Conservation (phyloP, 2,888 invertebrate species). For the Anticlea derivata region DNA sequence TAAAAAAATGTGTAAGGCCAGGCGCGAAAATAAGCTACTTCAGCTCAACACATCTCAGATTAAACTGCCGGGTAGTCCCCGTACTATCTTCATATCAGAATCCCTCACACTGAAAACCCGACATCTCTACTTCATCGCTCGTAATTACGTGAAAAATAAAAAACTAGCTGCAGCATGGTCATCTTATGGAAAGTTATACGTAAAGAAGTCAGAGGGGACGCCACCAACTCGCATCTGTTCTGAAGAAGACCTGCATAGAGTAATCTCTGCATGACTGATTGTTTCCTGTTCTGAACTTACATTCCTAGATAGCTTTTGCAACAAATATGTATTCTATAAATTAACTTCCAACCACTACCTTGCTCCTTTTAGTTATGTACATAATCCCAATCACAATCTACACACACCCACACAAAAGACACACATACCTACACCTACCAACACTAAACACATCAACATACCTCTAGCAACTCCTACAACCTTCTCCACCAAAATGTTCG, state of each 20-base stretch:
- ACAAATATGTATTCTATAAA: not conserved
- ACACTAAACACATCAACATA: not conserved
- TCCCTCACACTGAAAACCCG: conserved; percentile 12
- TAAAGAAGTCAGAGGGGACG: conserved; percentile 19
- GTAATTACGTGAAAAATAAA: conserved; percentile 20
- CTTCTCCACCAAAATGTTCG: not conserved
- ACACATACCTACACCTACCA: too few relatives aligned
- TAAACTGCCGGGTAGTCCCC: conserved; percentile 14
- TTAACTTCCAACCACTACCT: too few relatives aligned
- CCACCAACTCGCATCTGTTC: conserved; percentile 14
- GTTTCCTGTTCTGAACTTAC: too few relatives aligned
- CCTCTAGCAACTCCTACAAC: too few relatives aligned
- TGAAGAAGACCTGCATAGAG: conserved; percentile 9
- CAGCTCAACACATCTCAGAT: conserved; percentile 23
- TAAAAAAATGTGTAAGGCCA: conserved; percentile 10
- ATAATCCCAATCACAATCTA: too few relatives aligned
- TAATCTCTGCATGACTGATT: conserved; percentile 13
- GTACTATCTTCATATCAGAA: conserved; percentile 24
- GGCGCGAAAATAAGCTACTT: conserved; percentile 22
- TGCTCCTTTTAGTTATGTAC: too few relatives aligned
- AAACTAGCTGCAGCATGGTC: conserved; percentile 23
- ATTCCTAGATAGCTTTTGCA: not conserved
- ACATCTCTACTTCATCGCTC: conserved; percentile 14
- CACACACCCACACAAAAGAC: too few relatives aligned
- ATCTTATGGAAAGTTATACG: conserved; percentile 25